Evolutionary conservation across 1,140 invertebrate species (phyloP).

Genomic region (Diachasmimorpha longicaudata): DNA sequence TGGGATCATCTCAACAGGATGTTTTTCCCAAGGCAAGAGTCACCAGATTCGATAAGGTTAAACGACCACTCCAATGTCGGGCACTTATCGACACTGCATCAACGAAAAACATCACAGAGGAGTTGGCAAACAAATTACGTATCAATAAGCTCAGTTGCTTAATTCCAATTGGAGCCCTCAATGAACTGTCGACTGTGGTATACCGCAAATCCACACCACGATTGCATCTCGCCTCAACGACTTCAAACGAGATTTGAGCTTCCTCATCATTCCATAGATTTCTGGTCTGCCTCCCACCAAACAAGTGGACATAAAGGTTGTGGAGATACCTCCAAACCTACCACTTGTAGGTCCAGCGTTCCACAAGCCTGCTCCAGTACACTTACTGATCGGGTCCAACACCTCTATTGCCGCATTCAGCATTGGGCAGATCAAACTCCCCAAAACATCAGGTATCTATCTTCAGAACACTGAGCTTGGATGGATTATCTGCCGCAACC

Average conservation of each 20-base stretch:
- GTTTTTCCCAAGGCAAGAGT: not conserved
- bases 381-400: constrained; percentile 30
- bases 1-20: not conserved
- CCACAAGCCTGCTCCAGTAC: constrained; percentile 20
- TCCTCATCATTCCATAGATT: constrained; percentile 28
- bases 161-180: not conserved
- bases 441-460: constrained; percentile 13
- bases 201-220: not conserved
- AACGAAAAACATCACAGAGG: not conserved
- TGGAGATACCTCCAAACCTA: constrained; percentile 29
- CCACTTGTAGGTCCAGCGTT: constrained; percentile 31
- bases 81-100: not conserved
- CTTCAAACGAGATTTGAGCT: constrained; percentile 19
- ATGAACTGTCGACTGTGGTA: not conserved
- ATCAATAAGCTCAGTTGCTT: not conserved
- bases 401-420: constrained; percentile 32
- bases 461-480: constrained; percentile 21
- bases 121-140: not conserved
- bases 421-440: constrained; percentile 26
- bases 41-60: not conserved
- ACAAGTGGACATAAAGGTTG: constrained; percentile 11
- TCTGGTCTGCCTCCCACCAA: constrained; percentile 12
- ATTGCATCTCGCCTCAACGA: constrained; percentile 6
- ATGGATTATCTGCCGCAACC: constrained; percentile 22
- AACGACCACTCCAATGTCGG: not conserved